Conservation (phyloP, 2,797 vertebrate genomes). For the Crax fasciolata region DNA sequence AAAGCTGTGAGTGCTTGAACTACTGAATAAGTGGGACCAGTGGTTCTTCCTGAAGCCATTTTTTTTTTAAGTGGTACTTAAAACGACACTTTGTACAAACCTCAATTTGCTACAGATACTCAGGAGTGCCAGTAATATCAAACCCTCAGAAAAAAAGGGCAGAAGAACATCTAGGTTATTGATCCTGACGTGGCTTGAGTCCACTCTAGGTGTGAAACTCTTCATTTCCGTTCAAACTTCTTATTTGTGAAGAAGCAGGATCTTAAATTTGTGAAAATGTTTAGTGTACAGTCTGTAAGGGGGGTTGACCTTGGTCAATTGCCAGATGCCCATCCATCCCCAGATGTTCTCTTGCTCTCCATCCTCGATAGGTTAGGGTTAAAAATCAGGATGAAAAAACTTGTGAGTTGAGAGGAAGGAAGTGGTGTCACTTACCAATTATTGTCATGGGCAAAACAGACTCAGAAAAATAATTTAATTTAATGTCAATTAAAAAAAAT, state of each 20-base stretch:
- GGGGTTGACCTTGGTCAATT: neutral
- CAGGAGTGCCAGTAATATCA: neutral
- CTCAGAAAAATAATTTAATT: neutral
- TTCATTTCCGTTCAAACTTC: neutral
- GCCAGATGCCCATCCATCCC: neutral
- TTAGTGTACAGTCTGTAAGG: neutral
- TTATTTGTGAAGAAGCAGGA: neutral
- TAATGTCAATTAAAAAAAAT: neutral
- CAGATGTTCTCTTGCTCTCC: neutral
- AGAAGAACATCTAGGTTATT: neutral
- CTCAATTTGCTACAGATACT: neutral
- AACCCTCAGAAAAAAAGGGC: neutral
- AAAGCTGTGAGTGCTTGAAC: neutral
- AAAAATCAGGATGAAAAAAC: neutral
- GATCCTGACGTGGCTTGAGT: neutral
- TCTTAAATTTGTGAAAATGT: neutral
- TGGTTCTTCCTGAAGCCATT: neutral
- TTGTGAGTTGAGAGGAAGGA: neutral
- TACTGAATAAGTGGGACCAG: neutral
- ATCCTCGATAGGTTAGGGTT: neutral
- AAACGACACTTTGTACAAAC: neutral
- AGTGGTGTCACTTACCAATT: neutral
- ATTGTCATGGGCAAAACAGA: neutral
- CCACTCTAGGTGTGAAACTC: neutral
- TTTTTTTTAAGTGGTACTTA: conserved; percentile 48